A percentile compares a stretch with the other conserved stretches of the same genome.
phyloP scores from a whole-genome alignment of 2,797 vertebrate species.

The Telmatherina bonti region DNA sequence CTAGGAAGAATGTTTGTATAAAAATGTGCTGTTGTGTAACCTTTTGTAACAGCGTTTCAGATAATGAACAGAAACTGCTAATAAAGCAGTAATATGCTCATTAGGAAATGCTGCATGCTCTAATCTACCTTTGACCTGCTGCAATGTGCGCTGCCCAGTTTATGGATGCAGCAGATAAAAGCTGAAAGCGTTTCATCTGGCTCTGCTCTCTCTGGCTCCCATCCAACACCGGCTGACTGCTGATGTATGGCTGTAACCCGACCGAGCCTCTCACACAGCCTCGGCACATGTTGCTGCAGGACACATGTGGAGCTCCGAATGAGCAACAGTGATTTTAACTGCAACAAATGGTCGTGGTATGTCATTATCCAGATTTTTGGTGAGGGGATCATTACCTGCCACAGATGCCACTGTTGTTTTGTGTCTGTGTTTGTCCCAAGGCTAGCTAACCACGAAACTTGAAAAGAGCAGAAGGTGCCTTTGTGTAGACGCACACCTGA shows the following conservation, averaged over 20 bases:
- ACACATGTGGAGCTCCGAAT: constrained; percentile 55
- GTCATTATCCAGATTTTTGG: constrained; percentile 76
- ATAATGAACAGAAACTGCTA: background rate
- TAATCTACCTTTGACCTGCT: constrained; percentile 52
- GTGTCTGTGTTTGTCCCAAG: constrained; percentile 72
- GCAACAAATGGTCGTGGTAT: constrained; percentile 79
- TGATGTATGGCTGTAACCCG: constrained; percentile 55
- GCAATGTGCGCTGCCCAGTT: constrained; percentile 34
- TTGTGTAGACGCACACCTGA: constrained; percentile 80
- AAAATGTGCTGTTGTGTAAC: no score
- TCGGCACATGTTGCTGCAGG: constrained; percentile 73
- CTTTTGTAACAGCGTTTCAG: no score
- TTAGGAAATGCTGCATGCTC: constrained; percentile 39
- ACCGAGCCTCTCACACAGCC: constrained; percentile 47
- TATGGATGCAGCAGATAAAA: constrained; percentile 67
- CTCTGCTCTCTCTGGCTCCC: constrained; percentile 45
- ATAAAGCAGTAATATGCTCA: constrained; percentile 28
- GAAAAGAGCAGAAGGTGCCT: constrained; percentile 82
- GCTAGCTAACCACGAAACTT: constrained; percentile 62
- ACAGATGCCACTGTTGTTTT: constrained; percentile 80
- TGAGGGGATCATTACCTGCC: constrained; percentile 79
- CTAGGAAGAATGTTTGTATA: no score
- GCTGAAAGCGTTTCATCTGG: constrained; percentile 56
- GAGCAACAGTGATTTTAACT: constrained; percentile 81
- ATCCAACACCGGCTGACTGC: constrained; percentile 53